These are phyloP conservation scores for Pelodiscus sinensis DNA, from an alignment of 2,113 vertebrate genomes.

Conservation along the genomic window DNA sequence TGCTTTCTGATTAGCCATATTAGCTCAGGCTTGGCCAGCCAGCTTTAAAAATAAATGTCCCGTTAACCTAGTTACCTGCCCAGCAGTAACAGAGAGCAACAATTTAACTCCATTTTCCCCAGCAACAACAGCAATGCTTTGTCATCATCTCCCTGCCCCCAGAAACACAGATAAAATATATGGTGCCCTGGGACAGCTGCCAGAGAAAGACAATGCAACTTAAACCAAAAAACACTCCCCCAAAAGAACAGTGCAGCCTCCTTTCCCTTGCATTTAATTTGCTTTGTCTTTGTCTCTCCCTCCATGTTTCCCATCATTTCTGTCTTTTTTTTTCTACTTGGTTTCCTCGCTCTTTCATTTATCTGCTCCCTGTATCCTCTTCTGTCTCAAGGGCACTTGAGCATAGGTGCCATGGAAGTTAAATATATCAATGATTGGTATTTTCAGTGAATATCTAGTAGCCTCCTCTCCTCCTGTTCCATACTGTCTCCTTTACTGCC, in stretches of 20 bases:
- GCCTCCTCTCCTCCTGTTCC: background rate
- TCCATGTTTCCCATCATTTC: background rate
- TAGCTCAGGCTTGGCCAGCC: background rate
- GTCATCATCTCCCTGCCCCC: background rate
- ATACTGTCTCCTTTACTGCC: background rate
- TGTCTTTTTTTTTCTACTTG: background rate
- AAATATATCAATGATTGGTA: background rate
- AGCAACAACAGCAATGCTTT: background rate
- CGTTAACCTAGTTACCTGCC: conserved; percentile 65
- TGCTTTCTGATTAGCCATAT: background rate
- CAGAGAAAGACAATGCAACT: conserved; percentile 31
- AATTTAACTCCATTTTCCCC: background rate
- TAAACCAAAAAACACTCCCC: conserved; percentile 30
- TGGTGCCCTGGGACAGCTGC: conserved; percentile 25
- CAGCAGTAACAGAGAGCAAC: conserved; percentile 3
- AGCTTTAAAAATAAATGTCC: conserved; percentile 50
- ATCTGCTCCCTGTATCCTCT: background rate
- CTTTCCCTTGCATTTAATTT: background rate
- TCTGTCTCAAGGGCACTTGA: background rate
- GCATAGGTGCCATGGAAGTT: background rate
- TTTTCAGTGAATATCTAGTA: background rate
- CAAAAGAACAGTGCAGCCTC: background rate
- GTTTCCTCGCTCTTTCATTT: too few species aligned
- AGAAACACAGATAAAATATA: background rate
- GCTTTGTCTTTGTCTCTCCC: background rate